Conservation (phyloP, 2,113 vertebrate genomes). For the Nibea albiflora region DNA sequence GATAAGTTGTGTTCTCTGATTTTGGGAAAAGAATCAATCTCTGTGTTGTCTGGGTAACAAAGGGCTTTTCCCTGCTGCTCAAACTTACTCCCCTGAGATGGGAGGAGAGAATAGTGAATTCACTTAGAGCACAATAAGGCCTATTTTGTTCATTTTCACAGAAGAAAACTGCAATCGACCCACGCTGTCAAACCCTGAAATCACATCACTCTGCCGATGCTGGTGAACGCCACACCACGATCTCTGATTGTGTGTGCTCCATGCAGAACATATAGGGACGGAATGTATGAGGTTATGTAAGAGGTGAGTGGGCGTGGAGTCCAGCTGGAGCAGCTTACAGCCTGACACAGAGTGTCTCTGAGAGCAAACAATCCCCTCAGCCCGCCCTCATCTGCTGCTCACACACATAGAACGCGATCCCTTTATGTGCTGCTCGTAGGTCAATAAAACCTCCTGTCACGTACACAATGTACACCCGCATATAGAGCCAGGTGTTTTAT, state of each 20-base stretch:
- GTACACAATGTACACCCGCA: not conserved
- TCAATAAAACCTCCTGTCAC: constrained; percentile 27
- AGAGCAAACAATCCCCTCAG: constrained; percentile 58
- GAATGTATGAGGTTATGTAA: constrained; percentile 77
- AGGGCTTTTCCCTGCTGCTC: constrained; percentile 1
- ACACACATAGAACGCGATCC: not conserved
- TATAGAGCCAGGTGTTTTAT: not conserved
- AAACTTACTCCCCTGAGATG: not conserved
- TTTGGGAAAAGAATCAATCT: not conserved
- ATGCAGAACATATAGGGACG: constrained; percentile 39
- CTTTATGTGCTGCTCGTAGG: constrained; percentile 43
- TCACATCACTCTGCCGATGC: not conserved
- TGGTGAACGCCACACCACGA: not conserved
- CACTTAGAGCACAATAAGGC: not conserved
- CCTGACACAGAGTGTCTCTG: constrained; percentile 66
- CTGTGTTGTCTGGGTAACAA: constrained; percentile 12
- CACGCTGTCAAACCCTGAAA: not conserved
- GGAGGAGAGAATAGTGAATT: constrained; percentile 3
- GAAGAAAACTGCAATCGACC: not conserved
- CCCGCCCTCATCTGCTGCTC: constrained; percentile 17
- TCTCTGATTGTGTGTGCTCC: not conserved
- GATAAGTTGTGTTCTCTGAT: constrained; percentile 2
- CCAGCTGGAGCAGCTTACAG: constrained; percentile 73
- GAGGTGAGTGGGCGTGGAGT: constrained; percentile 66
- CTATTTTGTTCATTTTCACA: constrained; percentile 1